Conservation (phyloP, 2,113 vertebrate species). For the Microcebus ravelobensis region DNA sequence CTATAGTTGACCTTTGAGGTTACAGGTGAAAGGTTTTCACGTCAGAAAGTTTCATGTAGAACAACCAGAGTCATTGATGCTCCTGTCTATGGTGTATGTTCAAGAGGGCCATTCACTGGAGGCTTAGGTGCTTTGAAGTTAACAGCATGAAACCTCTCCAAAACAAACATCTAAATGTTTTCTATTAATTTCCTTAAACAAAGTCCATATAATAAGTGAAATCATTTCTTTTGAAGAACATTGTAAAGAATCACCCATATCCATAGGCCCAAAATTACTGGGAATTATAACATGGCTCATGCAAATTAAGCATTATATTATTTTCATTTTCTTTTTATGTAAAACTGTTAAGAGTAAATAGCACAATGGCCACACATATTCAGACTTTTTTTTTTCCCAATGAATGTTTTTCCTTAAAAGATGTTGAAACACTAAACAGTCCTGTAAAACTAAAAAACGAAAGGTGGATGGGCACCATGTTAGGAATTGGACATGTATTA, state of each 20-base stretch:
- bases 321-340: background rate
- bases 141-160: background rate
- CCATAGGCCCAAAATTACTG: background rate
- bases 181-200: constrained; percentile 19
- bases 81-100: background rate
- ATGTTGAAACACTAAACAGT: background rate
- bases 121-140: background rate
- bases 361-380: background rate
- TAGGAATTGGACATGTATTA: background rate
- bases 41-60: background rate
- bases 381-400: background rate
- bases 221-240: background rate
- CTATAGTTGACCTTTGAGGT: background rate
- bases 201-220: background rate
- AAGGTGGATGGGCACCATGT: background rate
- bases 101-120: background rate
- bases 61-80: background rate
- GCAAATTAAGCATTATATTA: background rate
- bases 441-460: background rate
- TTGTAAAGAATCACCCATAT: background rate
- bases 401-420: background rate
- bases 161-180: constrained; percentile 41
- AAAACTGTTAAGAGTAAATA: background rate
- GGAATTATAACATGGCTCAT: background rate
- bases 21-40: background rate